Evolutionary conservation across 1,140 invertebrate species (phyloP), one percentile per base, ranked within the genome.

Genomic region (Drosophila eugracilis): DNA sequence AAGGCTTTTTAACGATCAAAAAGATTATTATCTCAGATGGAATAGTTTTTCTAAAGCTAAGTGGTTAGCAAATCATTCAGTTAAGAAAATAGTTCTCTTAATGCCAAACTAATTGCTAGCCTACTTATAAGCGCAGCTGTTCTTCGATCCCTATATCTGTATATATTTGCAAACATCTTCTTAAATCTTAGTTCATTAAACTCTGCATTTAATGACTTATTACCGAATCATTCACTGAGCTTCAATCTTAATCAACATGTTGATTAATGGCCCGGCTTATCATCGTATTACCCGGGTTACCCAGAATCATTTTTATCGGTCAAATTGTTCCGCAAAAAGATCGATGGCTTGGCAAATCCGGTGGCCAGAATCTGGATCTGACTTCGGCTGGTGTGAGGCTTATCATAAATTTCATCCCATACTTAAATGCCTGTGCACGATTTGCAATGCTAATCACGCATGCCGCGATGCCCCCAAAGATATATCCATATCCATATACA

Each of bases 361-460:
- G 12, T 15, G 7, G 9, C 12, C 10, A 15, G 41, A 32, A 32
- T 42, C 62, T 49, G 34, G 57, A 37, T 24, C 42, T 24, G 21
- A 30, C n/a, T 30, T 12, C 37, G 30, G 30, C 19, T 42, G 73
- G 81, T 69, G 81, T 86, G 81, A 85, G 73, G 63, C 73, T 85
- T 78, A 86, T 60, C 73, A 62, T 86, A 86, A 81, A 77, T 77
- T 70, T 44, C 6, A 54, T 26, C 14, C 41, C 47, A 63, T 58
- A 59, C 55, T 58, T 57, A 76, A 81, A 83, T 77, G 60, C 55
- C 37, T 53, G 19, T 37, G 28, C 42, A 19, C 49, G 53, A 85
- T 85, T 86, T 86, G 83, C 81, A 85, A 62, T 86, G 81, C 81
- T 74, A 86, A 85, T 76, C 22, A 17, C 14, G 21, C 12, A 39